Evolutionary conservation across 2,888 invertebrate genomes (phyloP), one percentile per base, ranked within the genome.

Genomic region (Dorcus hopei): DNA sequence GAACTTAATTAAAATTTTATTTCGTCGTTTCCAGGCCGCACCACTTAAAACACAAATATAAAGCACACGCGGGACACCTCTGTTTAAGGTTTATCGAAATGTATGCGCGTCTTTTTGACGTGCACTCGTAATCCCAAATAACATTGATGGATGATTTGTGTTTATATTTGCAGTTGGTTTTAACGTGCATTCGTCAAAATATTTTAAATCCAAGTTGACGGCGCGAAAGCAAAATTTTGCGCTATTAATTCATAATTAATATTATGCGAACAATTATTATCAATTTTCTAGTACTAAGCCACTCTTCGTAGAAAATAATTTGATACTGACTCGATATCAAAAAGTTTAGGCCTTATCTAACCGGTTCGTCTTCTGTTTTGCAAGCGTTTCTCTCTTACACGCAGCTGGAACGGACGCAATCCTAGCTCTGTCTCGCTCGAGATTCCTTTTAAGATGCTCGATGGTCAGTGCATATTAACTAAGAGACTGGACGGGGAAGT

Each of bases 291-390:
- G n/a, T 26, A 33, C 38, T 19, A 14, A 49, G 38, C 38, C 49
- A 14, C 33, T 56, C 45, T 23, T 19, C 19, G 23, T 45, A 50
- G 59, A 63, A 61, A 47, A 49, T 60, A 53, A 43, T 59, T 61
- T 66, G 59, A 66, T 65, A 75, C 75, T 75, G 71, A 74, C 68
- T 70, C 65, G 64, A 65, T 67, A 61, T 59, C 58, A 65, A 63
- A 54, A 63, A 65, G 64, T 66, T 53, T 58, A 54, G 33, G 19
- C 70, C 68, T 72, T 73, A 73, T 66, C 66, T 62, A 71, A 76
- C 75, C 75, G 74, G 75, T 75, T 71, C 66, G 61, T 72, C 72
- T 70, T 69, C 63, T 64, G 63, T 65, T 62, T 64, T 73, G 70
- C 71, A 69, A 65, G 57, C 56, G 47, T 73, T 68, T 63, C 65